Evolutionary conservation across 2,113 vertebrate genomes (phyloP).

Genomic region (Pomatostomus ruficeps): DNA sequence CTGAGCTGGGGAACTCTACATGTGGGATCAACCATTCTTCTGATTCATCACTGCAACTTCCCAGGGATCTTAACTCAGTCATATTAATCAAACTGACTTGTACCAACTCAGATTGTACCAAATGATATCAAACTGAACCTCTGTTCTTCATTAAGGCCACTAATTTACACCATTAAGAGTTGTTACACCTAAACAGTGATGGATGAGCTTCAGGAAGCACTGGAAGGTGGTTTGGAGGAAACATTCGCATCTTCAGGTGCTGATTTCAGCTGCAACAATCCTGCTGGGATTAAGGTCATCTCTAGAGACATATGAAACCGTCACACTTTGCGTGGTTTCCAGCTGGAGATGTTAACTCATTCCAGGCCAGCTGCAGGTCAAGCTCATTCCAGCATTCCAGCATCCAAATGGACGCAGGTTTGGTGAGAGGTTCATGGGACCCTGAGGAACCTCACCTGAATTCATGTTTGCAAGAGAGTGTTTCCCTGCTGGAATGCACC

Average conservation of each 20-base stretch:
- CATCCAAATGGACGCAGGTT: background rate
- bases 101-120: background rate
- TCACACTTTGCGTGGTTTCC: background rate
- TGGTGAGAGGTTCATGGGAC: background rate
- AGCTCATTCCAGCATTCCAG: background rate
- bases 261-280: background rate
- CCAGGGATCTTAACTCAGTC: background rate
- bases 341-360: background rate
- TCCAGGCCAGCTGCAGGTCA: background rate
- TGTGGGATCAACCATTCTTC: background rate
- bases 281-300: background rate
- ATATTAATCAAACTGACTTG: background rate
- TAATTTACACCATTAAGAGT: background rate
- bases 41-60: background rate
- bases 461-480: background rate
- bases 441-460: background rate
- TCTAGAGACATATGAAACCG: background rate
- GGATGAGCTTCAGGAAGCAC: background rate
- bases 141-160: background rate
- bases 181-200: background rate
- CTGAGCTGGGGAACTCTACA: background rate
- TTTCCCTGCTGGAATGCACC: background rate
- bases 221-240: background rate
- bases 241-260: background rate
- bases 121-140: background rate